Conservation (phyloP, 1,140 invertebrate species). For the Lysiphlebus fabarum region DNA sequence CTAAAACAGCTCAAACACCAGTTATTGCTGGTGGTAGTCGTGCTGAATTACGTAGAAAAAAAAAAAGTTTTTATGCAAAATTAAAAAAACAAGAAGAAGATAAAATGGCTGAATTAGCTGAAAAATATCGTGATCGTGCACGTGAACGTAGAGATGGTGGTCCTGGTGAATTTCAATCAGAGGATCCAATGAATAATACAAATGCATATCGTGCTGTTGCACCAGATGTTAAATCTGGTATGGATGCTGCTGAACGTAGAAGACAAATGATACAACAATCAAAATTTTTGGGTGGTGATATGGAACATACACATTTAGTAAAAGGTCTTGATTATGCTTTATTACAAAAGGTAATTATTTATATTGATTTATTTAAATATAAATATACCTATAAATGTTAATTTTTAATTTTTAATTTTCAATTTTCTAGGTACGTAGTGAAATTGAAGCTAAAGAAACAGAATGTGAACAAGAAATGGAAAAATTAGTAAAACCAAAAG, state of each 20-base stretch:
- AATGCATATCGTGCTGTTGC: conserved; percentile 93
- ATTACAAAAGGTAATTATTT: conserved; percentile 83
- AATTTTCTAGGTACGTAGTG: conserved; percentile 50
- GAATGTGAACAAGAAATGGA: conserved; percentile 86
- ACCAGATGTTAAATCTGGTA: conserved; percentile 87
- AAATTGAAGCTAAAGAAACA: conserved; percentile 51
- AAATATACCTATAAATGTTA: not conserved
- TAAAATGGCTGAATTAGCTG: conserved; percentile 90
- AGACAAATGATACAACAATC: conserved; percentile 97
- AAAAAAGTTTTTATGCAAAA: conserved; percentile 90
- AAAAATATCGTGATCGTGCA: conserved; percentile 92
- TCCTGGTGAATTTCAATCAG: conserved; percentile 74
- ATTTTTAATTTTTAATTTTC: conserved; percentile 4
- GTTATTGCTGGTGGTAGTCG: conserved; percentile 57
- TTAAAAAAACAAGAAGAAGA: conserved; percentile 94
- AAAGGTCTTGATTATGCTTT: conserved; percentile 99
- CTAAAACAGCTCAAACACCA: conserved; percentile 55
- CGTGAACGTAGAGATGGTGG: conserved; percentile 88
- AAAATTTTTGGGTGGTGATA: conserved; percentile 99
- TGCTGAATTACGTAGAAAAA: conserved; percentile 73
- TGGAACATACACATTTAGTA: conserved; percentile 99
- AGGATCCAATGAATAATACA: conserved; percentile 82
- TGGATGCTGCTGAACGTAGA: conserved; percentile 93
- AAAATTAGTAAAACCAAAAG: conserved; percentile 62
- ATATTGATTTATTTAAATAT: not conserved